Percentiles rank a stretch among this genome's conserved stretches.
phyloP scores from a whole-genome alignment of 2,113 vertebrate species.

The Cyprinodon variegatus region DNA sequence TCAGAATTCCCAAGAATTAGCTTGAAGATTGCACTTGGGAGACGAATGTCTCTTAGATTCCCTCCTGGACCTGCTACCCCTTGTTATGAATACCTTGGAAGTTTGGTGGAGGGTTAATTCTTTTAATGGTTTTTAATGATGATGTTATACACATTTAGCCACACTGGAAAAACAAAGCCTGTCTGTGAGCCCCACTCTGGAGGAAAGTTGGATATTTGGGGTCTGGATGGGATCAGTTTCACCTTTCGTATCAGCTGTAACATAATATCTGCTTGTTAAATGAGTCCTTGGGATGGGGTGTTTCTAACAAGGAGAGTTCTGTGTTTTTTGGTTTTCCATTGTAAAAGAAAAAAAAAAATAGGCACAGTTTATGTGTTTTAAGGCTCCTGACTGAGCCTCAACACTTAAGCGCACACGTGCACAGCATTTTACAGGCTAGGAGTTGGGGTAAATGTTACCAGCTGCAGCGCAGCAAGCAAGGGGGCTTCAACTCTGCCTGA shows the following conservation, averaged over 20 bases:
- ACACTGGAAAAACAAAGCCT: slow-evolving; percentile 19
- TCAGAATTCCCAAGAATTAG: too few relatives aligned
- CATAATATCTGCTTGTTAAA: slow-evolving; percentile 66
- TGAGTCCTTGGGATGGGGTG: slow-evolving; percentile 35
- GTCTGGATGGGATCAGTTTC: slow-evolving; percentile 33
- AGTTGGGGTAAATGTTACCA: slow-evolving; percentile 78
- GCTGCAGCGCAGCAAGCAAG: slow-evolving; percentile 70
- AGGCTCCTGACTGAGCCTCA: slow-evolving; percentile 31
- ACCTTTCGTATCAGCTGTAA: slow-evolving; percentile 52
- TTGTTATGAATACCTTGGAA: too few relatives aligned
- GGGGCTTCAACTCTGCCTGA: slow-evolving; percentile 79
- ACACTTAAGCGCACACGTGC: slow-evolving; percentile 25
- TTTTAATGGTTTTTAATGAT: too few relatives aligned
- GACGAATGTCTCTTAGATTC: too few relatives aligned
- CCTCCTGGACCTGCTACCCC: too few relatives aligned
- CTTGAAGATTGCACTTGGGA: too few relatives aligned
- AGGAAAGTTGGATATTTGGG: slow-evolving; percentile 11
- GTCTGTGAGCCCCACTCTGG: slow-evolving; percentile 30
- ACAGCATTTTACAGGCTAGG: slow-evolving; percentile 46
- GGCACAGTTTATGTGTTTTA: slow-evolving; percentile 59
- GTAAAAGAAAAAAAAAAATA: slow-evolving; percentile 51
- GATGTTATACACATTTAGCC: too few relatives aligned
- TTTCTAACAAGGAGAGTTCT: slow-evolving; percentile 37
- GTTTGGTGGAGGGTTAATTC: too few relatives aligned
- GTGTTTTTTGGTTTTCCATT: slow-evolving; percentile 70